Base-by-base conservation (phyloP, 2,888 invertebrate species). In the Netelia melanura region DNA sequence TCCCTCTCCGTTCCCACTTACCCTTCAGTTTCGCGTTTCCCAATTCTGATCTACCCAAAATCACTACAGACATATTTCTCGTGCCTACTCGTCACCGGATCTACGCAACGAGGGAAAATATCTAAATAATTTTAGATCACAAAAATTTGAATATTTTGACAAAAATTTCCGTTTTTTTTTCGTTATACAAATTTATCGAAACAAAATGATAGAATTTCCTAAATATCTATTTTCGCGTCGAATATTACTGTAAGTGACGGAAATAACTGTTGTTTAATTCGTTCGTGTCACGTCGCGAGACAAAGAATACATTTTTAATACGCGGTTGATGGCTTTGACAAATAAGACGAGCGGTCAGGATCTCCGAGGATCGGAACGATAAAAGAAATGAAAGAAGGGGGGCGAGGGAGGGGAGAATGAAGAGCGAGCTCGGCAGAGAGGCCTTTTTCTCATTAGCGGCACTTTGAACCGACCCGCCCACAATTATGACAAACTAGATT, bases 401-500 rank as follows among this genome's bases (percentile, higher is more conserved):
- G n/a, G 23, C 10, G 17, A 56, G 68, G 11, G 23, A 56, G 23
- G 62, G 44, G 14, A 17, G 68, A 75, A 78, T 64, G 75, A 85
- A 64, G 68, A 61, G 72, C 64, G 71, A 62, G 71, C 70, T 76
- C 62, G 79, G 72, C 81, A 77, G 38, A 61, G 25, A 65, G 75
- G 62, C 81, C 92, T 91, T 92, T 92, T 92, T 92, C 93, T 93
- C 93, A 93, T 93, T 93, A 93, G 93, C 92, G 92, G 92, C 92
- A 90, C 93, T 93, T 93, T 93, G 93, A 93, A 92, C 92, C 91
- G 90, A 91, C 91, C 93, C 93, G 93, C 92, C 93, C 93, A 92
- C 86, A 92, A 91, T 93, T 92, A 93, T 93, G 93, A 93, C 93
- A 93, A 93, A 93, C 93, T 93, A 93, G 93, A 93, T 93, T 93